Evolutionary conservation across 1,140 invertebrate species (phyloP), one percentile per base, ranked within the genome.

Genomic region (Drosophila bipectinata): DNA sequence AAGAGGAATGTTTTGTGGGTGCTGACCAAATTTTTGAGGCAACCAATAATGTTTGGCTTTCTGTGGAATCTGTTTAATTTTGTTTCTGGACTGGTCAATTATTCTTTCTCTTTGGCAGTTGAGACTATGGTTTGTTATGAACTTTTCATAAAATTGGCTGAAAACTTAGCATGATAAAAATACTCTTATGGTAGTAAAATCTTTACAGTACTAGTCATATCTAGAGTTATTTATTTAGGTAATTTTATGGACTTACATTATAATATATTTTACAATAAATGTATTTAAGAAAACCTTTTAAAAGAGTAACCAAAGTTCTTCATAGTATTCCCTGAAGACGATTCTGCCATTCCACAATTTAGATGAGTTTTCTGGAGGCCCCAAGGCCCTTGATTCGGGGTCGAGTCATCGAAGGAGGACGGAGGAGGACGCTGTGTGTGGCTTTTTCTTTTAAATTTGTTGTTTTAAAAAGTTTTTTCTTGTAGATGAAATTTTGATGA

Each of bases 401-500:
- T 37, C 53, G 53, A 54, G 18, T 32, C 52, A 61, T 39, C 57
- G 18, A 18, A 56, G 28, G 41, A 37, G 34, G 49, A 18, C n/a
- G n/a, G n/a, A 37, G 34, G 49, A 18, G 55, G 34, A 18, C 63
- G 41, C 60, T 85, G 67, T 80, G 67, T 85, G 73, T 80, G 77
- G 64, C 39, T 68, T 64, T 73, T 79, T 49, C 63, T 75, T 75
- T 78, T 61, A 67, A 75, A 80, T 72, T 84, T 75, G 47, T 59
- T 69, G 41, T 61, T 74, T 68, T 72, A 66, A 88, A 88, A 88
- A 88, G 76, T 79, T 88, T 88, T 87, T 83, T 77, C 83, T 88
- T 88, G 83, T 89, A 74, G 68, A 67, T 72, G 55, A 88, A 88
- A 68, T 83, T 83, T 88, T 88, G 79, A 88, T 88, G 83, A 79